phyloP scores from a whole-genome alignment of 2,888 invertebrate genomes.

The Conomelus anceps region DNA sequence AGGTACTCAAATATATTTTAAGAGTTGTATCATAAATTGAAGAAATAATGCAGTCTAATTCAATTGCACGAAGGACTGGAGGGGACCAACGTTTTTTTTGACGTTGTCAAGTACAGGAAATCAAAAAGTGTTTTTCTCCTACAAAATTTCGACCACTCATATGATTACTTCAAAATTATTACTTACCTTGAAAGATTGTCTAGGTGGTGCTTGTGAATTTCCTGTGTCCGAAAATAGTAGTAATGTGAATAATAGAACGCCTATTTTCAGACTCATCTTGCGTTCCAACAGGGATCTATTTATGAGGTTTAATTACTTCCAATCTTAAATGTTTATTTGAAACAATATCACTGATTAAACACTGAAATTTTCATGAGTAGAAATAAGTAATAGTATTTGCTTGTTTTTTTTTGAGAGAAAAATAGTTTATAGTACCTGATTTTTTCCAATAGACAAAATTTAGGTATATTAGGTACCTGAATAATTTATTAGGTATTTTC shows the following conservation, averaged over 20 bases:
- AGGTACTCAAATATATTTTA: neutral
- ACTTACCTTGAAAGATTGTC: neutral
- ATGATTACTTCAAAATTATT: neutral
- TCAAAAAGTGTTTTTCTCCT: neutral
- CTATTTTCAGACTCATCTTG: neutral
- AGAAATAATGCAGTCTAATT: neutral
- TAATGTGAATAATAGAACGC: neutral
- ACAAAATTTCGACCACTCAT: neutral
- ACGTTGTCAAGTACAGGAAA: neutral
- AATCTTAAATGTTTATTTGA: neutral
- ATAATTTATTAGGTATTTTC: too few species aligned
- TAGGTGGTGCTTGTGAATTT: neutral
- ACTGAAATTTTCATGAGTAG: neutral
- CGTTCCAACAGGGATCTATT: neutral
- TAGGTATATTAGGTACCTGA: too few species aligned
- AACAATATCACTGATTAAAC: neutral
- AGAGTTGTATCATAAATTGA: neutral
- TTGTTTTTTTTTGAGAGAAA: too few species aligned
- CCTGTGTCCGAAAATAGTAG: neutral
- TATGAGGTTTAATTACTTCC: neutral
- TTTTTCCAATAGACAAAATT: too few species aligned
- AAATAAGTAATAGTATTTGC: too few species aligned
- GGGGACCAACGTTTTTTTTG: neutral
- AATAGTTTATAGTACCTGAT: too few species aligned
- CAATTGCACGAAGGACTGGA: neutral